Conservation (phyloP, 2,888 invertebrate species). For the Eupelmus urozonus region DNA sequence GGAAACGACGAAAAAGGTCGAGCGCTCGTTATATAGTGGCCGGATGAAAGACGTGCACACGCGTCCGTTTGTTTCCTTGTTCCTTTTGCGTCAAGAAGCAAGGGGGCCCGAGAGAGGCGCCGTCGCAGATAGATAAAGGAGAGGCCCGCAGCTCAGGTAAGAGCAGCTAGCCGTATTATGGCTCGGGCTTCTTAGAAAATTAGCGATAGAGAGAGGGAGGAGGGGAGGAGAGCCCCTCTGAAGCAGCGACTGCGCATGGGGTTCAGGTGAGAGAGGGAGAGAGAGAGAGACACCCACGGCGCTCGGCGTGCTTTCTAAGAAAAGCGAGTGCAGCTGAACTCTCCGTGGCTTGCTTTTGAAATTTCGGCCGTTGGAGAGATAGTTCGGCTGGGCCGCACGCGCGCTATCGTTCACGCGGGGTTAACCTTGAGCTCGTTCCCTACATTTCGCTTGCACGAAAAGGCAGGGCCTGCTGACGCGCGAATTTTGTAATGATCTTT, state of each 20-base stretch:
- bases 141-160: background rate
- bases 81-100: background rate
- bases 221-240: background rate
- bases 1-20: background rate
- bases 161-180: background rate
- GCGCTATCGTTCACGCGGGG: too few relatives aligned
- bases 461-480: too few relatives aligned
- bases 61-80: background rate
- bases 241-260: background rate
- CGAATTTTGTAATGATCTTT: too few relatives aligned
- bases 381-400: background rate
- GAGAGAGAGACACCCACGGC: constrained; percentile 15
- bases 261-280: constrained; percentile 4
- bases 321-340: constrained; percentile 27
- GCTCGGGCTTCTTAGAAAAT: constrained; percentile 19
- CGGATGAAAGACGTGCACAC: background rate
- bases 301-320: background rate
- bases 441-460: background rate
- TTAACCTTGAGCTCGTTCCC: constrained; percentile 12
- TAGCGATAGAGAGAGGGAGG: background rate
- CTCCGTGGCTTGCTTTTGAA: background rate
- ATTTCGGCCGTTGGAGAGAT: background rate
- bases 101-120: background rate
- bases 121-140: background rate
- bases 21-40: too few relatives aligned